Base-by-base conservation (phyloP, 1,140 invertebrate species). In the Drosophila busckii region DNA sequence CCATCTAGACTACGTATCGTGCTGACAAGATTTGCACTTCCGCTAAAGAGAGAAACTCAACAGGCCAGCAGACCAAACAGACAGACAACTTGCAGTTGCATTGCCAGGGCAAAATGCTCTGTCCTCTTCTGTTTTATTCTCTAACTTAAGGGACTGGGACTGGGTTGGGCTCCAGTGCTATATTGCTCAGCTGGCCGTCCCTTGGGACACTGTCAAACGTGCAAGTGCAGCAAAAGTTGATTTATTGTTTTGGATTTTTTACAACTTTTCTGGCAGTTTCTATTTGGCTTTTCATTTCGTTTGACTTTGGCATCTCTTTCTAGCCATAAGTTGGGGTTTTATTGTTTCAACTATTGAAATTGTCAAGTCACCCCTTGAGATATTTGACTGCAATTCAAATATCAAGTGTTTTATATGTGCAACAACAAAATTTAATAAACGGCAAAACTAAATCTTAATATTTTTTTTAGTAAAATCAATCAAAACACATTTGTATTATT, bases 191-290 rank as follows among this genome's bases (percentile, higher is more conserved):
- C 48, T 34, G 13, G 8, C 10, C 46, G 12, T 50, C 23, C 17
- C 35, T 7, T 32, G 26, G 19, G 25, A 9, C 15, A 31, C 9
- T 35, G 9, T 10, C 25, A 7, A 17, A 17, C 15, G 22, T 38
- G 13, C 48, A 46, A 46, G 42, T 58, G 59, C 59, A 49, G 23
- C 41, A 52, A 63, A 67, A 64, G 60, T 64, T 68, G 64, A 64
- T 68, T 68, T 68, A 64, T 68, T 68, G 48, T 53, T 59, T 32
- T n/a, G n/a, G 64, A 35, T 35, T 68, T 68, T 42, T 68, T 59
- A 63, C 38, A 67, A 63, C 63, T 67, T 66, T 67, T 56, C 45
- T 53, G 48, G 59, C 61, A 60, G 60, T 52, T 64, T 55, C 29
- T 49, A 19, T 44, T 49, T 66, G 60, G 29, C 54, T 62, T 66